phyloP scores from a whole-genome alignment of 2,113 vertebrate species.

The Cygnus buccinator region DNA sequence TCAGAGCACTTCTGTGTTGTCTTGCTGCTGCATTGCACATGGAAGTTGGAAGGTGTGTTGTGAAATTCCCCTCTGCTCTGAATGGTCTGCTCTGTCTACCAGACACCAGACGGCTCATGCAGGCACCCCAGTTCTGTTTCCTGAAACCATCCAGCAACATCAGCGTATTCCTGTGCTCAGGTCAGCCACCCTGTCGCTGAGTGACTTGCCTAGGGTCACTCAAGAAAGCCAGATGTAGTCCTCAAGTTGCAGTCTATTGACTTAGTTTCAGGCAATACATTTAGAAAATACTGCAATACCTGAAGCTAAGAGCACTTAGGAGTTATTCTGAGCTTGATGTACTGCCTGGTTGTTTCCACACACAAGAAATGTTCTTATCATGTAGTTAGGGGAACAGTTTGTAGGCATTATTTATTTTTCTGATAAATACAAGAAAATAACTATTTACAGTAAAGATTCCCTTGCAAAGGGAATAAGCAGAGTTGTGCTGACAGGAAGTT shows the following conservation, averaged over 20 bases:
- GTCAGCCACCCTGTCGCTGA: too few relatives aligned
- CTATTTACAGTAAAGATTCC: not conserved
- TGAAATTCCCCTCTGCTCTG: not conserved
- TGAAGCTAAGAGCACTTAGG: not conserved
- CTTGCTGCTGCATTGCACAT: accelerated
- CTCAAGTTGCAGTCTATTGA: not conserved
- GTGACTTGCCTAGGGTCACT: not conserved
- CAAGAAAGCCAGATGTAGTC: not conserved
- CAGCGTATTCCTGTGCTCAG: not conserved
- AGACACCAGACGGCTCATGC: accelerated
- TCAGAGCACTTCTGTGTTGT: not conserved
- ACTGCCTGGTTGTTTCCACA: not conserved
- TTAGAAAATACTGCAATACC: too few relatives aligned
- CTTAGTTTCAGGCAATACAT: not conserved
- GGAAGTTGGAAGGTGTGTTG: accelerated
- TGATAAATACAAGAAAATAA: not conserved
- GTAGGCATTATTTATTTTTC: not conserved
- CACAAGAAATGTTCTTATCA: not conserved
- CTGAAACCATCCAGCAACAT: not conserved
- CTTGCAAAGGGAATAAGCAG: not conserved
- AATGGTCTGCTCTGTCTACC: not conserved
- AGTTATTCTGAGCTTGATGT: not conserved
- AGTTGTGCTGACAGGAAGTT: not conserved
- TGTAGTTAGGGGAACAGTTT: not conserved
- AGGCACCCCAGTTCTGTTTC: not conserved